Conservation (phyloP, 2,888 invertebrate genomes). For the Sarcophaga rosellei region DNA sequence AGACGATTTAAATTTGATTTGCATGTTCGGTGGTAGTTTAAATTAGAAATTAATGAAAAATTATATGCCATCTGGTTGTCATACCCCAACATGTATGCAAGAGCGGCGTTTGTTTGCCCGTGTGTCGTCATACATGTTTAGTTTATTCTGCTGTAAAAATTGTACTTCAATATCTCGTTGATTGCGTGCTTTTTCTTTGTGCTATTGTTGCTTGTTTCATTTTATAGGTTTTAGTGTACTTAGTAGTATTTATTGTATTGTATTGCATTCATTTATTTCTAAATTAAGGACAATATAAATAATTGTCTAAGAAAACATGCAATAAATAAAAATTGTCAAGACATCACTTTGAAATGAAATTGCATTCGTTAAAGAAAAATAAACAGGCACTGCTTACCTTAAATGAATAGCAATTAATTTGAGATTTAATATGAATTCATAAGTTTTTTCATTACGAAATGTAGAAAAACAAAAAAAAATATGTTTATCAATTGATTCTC, state of each 20-base stretch:
- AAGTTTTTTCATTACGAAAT: too few species aligned
- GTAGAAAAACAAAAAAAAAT: too few species aligned
- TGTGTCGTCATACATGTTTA: too few species aligned
- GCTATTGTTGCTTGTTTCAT: neutral
- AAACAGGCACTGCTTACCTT: too few species aligned
- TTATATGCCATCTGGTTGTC: slow-evolving; percentile 38
- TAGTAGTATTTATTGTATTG: neutral
- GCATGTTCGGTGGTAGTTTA: slow-evolving; percentile 55
- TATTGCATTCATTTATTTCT: slow-evolving; percentile 4
- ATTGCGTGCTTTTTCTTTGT: neutral
- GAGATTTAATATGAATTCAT: too few species aligned
- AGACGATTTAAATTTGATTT: slow-evolving; percentile 52
- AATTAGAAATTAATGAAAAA: slow-evolving; percentile 56
- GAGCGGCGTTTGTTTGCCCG: neutral
- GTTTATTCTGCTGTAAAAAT: neutral
- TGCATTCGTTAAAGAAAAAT: slow-evolving; percentile 1
- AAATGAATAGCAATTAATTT: too few species aligned
- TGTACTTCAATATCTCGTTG: neutral
- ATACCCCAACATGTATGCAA: neutral
- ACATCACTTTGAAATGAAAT: slow-evolving; percentile 9
- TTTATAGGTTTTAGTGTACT: neutral
- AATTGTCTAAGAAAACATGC: slow-evolving; percentile 44
- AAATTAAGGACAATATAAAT: slow-evolving; percentile 49
- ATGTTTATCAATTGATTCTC: too few species aligned
- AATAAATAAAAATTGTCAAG: slow-evolving; percentile 31